A percentile compares a stretch with the other conserved stretches of the same genome.
Conservation (phyloP, 2,113 vertebrate genomes). For the Forbesichthys papilliferus region DNA sequence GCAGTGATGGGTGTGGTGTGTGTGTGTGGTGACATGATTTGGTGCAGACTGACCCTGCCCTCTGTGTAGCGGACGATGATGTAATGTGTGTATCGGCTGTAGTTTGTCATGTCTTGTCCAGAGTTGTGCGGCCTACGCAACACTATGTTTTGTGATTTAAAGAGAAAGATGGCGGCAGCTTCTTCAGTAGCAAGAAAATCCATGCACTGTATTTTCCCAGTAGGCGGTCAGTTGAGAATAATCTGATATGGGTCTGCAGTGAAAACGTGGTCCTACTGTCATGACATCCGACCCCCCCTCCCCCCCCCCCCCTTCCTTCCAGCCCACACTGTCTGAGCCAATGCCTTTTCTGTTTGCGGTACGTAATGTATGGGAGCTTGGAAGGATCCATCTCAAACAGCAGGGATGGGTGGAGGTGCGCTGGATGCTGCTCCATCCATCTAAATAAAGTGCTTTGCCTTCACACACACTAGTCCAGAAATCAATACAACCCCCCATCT, state of each 20-base stretch:
- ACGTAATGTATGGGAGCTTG: constrained; percentile 10
- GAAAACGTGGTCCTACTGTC: neutral
- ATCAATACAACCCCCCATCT: constrained; percentile 1
- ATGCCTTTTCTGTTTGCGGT: neutral
- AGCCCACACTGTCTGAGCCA: neutral
- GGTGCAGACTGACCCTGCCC: neutral
- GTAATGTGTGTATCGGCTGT: neutral
- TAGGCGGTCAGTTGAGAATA: neutral
- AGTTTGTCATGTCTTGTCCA: neutral
- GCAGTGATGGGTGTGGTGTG: no score
- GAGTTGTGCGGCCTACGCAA: neutral
- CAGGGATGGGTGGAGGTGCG: neutral
- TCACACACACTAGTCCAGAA: constrained; percentile 16
- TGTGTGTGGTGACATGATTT: neutral
- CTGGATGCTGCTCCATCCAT: neutral
- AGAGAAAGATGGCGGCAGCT: neutral
- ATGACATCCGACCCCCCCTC: neutral
- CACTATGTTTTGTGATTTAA: neutral
- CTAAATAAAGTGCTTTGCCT: constrained; percentile 1
- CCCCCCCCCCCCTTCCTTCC: neutral
- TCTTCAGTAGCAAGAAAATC: neutral
- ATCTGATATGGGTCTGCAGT: neutral
- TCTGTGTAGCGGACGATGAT: neutral
- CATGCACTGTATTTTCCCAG: neutral
- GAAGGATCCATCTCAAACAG: constrained; percentile 10